Evolutionary conservation across 2,797 vertebrate genomes (phyloP).

Genomic region (Graptemys geographica): DNA sequence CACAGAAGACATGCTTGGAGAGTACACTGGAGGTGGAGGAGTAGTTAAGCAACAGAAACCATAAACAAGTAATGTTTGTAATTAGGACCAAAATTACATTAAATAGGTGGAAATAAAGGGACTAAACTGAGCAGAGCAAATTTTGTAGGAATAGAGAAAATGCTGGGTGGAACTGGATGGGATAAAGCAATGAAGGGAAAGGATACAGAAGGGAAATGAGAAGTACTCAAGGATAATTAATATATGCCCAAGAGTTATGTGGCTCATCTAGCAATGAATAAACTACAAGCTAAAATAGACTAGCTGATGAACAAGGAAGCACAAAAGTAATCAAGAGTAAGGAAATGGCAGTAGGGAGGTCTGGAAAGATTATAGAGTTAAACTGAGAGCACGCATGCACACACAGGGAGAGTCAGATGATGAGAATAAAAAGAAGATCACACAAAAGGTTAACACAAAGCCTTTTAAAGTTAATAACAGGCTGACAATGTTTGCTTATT

Average conservation of each 20-base stretch:
- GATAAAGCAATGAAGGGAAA: not conserved
- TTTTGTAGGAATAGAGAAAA: not conserved
- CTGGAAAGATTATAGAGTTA: conserved; percentile 50
- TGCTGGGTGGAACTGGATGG: not conserved
- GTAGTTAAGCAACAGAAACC: not conserved
- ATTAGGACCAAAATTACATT: not conserved
- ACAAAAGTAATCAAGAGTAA: conserved; percentile 30
- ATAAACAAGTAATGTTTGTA: not conserved
- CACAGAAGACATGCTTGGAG: not conserved
- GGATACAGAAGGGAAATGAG: not conserved
- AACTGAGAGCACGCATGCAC: not conserved
- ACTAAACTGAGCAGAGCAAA: not conserved
- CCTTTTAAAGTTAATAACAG: conserved; percentile 51
- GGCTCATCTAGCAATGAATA: not conserved
- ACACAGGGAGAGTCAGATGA: not conserved
- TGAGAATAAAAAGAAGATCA: conserved; percentile 22
- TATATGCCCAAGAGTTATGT: not conserved
- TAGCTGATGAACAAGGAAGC: conserved; percentile 35
- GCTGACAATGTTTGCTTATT: conserved; percentile 17
- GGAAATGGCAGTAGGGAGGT: conserved; percentile 6
- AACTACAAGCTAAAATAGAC: conserved; percentile 25
- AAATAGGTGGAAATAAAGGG: not conserved
- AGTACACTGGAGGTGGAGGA: not conserved
- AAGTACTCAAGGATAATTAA: conserved; percentile 28
- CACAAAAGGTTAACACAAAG: conserved; percentile 26